Percentiles rank a stretch among this genome's conserved stretches.
Evolutionary conservation across 2,797 vertebrate species (phyloP).

Genomic region (Sparidentex hasta): DNA sequence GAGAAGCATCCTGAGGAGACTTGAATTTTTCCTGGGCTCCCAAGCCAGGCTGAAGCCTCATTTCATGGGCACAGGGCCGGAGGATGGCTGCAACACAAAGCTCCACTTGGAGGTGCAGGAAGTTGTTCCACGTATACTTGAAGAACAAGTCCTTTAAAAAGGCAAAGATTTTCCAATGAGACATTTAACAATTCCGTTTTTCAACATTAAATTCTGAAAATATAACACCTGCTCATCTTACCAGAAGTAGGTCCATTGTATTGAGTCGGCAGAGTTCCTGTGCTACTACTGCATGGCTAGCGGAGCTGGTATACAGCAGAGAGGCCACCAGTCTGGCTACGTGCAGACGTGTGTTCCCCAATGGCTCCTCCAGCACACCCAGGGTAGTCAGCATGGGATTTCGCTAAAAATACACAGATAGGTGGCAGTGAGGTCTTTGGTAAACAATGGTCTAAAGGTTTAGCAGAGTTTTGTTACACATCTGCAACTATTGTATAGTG

Average conservation of each 20-base stretch:
- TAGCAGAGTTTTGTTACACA: not conserved
- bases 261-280: constrained; percentile 95
- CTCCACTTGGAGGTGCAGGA: constrained; percentile 98
- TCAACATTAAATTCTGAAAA: not conserved
- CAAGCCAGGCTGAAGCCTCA: constrained; percentile 78
- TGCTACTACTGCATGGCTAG: constrained; percentile 88
- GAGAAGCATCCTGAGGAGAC: constrained; percentile 57
- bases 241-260: constrained; percentile 94
- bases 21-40: constrained; percentile 76
- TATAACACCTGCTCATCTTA: constrained; percentile 76
- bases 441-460: not conserved
- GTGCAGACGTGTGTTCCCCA: constrained; percentile 96
- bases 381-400: constrained; percentile 93
- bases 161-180: not conserved
- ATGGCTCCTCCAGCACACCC: constrained; percentile 94
- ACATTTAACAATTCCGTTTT: not conserved
- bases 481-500: not conserved
- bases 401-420: constrained; percentile 78
- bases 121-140: constrained; percentile 99
- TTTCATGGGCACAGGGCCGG: constrained; percentile 88
- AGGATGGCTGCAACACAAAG: constrained; percentile 94
- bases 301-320: constrained; percentile 93
- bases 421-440: not conserved
- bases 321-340: constrained; percentile 94
- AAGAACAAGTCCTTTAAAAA: constrained; percentile 94